Evolutionary conservation across 2,113 vertebrate genomes (phyloP).

Genomic region (Forbesichthys papilliferus): DNA sequence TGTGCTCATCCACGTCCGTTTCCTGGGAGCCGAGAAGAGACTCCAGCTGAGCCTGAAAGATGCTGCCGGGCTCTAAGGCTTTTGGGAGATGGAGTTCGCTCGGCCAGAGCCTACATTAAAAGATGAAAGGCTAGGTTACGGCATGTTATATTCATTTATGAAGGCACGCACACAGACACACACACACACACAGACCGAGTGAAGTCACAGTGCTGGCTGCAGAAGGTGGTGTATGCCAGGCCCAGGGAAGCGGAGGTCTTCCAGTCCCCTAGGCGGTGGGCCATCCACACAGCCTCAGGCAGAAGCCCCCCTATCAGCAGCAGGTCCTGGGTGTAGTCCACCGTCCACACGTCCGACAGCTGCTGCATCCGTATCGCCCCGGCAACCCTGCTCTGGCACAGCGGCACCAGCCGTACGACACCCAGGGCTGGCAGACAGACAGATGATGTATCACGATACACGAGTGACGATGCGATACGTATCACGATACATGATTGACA

Average conservation of each 20-base stretch:
- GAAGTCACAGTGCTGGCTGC: slow-evolving; percentile 56
- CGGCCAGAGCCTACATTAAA: slow-evolving; percentile 75
- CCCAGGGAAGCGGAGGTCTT: slow-evolving; percentile 86
- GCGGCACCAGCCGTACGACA: slow-evolving; percentile 73
- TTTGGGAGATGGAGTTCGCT: slow-evolving; percentile 73
- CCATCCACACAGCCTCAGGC: slow-evolving; percentile 90
- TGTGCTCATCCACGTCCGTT: slow-evolving; percentile 24
- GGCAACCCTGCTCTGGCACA: slow-evolving; percentile 78
- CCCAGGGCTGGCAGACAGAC: slow-evolving; percentile 57
- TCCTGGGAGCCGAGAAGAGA: slow-evolving; percentile 74
- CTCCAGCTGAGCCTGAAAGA: slow-evolving; percentile 86
- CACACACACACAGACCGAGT: slow-evolving; percentile 69
- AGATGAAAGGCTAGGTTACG: not conserved
- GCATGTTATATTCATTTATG: not conserved
- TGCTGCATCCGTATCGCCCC: slow-evolving; percentile 81
- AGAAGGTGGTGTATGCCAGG: slow-evolving; percentile 80
- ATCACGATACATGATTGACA: too few relatives aligned
- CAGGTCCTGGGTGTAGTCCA: slow-evolving; percentile 88
- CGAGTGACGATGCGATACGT: too few relatives aligned
- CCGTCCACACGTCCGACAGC: slow-evolving; percentile 89
- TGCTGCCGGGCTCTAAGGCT: slow-evolving; percentile 76
- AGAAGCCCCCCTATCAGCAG: slow-evolving; percentile 87
- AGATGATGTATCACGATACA: not conserved
- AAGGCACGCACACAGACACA: slow-evolving; percentile 26
- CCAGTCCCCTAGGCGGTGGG: slow-evolving; percentile 89